A percentile compares a stretch with the other conserved stretches of the same genome.
phyloP scores from a whole-genome alignment of 2,888 invertebrate genomes.

The Synergus japonicus region DNA sequence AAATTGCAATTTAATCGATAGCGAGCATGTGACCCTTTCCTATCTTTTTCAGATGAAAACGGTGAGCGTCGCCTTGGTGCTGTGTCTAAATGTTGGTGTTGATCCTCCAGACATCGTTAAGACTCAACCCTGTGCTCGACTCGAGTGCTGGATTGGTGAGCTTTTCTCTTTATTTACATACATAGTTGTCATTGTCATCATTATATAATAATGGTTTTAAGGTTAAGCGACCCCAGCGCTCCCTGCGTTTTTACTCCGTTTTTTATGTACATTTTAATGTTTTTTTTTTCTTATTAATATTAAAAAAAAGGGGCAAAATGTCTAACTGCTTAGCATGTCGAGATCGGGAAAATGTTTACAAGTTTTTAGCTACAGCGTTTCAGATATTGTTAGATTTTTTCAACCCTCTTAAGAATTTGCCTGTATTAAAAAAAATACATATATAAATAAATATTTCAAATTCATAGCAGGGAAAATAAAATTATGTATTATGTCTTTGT shows the following conservation, averaged over 20 bases:
- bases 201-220: constrained; percentile 63
- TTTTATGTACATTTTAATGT: background rate
- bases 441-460: no score
- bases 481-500: no score
- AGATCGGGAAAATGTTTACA: background rate
- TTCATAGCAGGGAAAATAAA: no score
- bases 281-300: constrained; percentile 39
- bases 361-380: background rate
- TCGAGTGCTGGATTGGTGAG: constrained; percentile 98
- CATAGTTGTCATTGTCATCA: constrained; percentile 45
- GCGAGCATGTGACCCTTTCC: constrained; percentile 5
- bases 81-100: constrained; percentile 99
- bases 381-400: no score
- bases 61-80: constrained; percentile 97
- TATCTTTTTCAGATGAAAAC: constrained; percentile 92
- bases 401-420: no score
- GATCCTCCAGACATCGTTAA: constrained; percentile 99
- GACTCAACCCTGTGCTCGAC: constrained; percentile 95
- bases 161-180: constrained; percentile 58
- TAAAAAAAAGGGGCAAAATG: constrained; percentile 16
- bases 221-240: constrained; percentile 56
- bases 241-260: background rate
- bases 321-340: background rate
- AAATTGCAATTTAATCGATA: constrained; percentile 40
- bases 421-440: no score